Evolutionary conservation across 2,113 vertebrate genomes (phyloP).

Genomic region (Pterocles gutturalis): DNA sequence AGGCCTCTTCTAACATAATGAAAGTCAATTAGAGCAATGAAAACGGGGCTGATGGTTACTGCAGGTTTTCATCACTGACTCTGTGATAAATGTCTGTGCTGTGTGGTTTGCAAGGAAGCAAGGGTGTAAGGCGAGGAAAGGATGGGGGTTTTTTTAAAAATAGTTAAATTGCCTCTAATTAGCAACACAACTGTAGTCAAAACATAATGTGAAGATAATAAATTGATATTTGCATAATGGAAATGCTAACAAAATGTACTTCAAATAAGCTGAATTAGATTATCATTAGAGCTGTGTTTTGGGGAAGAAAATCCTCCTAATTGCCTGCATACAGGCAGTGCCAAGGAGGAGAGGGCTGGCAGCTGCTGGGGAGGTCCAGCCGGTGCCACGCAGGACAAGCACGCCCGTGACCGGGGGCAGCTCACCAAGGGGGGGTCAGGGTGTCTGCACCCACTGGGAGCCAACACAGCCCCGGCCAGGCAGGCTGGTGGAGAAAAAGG

Average conservation of each 20-base stretch:
- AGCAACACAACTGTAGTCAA: slow-evolving; percentile 64
- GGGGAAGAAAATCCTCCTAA: slow-evolving; percentile 56
- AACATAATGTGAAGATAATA: slow-evolving; percentile 70
- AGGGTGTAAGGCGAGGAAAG: slow-evolving; percentile 32
- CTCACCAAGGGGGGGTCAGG: accelerated
- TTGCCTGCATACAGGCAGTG: not conserved
- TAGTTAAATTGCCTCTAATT: slow-evolving; percentile 71
- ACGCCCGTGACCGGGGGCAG: accelerated
- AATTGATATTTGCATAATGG: slow-evolving; percentile 71
- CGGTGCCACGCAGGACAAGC: accelerated
- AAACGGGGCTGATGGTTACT: slow-evolving; percentile 22
- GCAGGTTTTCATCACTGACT: slow-evolving; percentile 41
- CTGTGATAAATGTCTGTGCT: not conserved
- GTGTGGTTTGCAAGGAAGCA: slow-evolving; percentile 30
- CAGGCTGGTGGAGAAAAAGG: not conserved
- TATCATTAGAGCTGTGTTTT: slow-evolving; percentile 61
- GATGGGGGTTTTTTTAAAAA: slow-evolving; percentile 17
- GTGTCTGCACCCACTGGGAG: not conserved
- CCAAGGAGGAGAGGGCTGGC: slow-evolving; percentile 25
- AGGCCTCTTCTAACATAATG: slow-evolving; percentile 48
- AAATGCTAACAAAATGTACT: slow-evolving; percentile 59
- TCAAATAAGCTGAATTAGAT: slow-evolving; percentile 63
- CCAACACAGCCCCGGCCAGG: accelerated
- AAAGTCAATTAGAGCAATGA: slow-evolving; percentile 57
- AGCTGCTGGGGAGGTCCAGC: not conserved